Conservation (phyloP, 2,113 vertebrate species). For the Scolopax mira region DNA sequence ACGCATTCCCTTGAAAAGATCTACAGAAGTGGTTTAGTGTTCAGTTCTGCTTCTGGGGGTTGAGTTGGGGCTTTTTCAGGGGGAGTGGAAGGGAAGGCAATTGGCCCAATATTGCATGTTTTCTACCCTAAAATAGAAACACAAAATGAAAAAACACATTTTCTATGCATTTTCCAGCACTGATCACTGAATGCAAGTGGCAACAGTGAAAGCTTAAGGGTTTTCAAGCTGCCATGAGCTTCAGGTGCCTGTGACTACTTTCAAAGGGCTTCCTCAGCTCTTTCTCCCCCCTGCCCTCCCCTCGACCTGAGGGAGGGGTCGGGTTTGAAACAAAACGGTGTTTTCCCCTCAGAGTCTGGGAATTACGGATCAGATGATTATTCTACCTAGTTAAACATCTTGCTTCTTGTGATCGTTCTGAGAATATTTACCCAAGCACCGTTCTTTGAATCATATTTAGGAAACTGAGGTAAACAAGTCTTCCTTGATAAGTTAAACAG, state of each 20-base stretch:
- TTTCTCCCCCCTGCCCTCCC: not conserved
- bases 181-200: too few relatives aligned
- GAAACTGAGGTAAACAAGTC: not conserved
- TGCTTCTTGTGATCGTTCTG: accelerated
- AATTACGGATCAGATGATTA: not conserved
- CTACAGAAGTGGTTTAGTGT: accelerated
- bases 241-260: not conserved
- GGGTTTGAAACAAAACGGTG: accelerated
- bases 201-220: too few relatives aligned
- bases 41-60: not conserved
- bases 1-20: accelerated
- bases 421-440: not conserved
- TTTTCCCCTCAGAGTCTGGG: not conserved
- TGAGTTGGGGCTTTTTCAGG: not conserved
- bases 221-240: not conserved
- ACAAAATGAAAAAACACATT: not conserved
- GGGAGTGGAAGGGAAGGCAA: too few relatives aligned
- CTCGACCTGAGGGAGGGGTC: not conserved
- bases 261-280: not conserved
- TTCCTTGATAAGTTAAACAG: not conserved
- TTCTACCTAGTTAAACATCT: not conserved
- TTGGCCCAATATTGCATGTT: not conserved
- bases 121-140: not conserved
- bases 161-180: not conserved
- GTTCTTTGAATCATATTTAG: not conserved